A percentile compares a stretch with the other conserved stretches of the same genome.
Evolutionary conservation across 2,888 invertebrate species (phyloP).

Genomic region (Parelbella ahira): DNA sequence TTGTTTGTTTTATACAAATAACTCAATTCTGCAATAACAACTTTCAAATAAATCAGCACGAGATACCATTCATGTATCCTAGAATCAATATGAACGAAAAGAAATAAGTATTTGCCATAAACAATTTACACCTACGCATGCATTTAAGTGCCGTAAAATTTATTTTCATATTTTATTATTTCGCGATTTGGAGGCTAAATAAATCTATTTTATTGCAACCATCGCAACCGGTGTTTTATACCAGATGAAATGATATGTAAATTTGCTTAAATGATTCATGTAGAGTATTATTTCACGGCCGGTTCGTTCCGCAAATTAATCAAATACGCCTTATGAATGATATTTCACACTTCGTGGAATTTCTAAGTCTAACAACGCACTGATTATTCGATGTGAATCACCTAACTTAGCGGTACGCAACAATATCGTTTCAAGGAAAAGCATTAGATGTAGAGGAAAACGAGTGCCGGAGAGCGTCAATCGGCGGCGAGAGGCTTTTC

Average conservation of each 20-base stretch:
- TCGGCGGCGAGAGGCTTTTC: constrained; percentile 8
- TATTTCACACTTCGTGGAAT: constrained; percentile 35
- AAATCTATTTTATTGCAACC: constrained; percentile 14
- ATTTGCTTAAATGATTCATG: constrained; percentile 35
- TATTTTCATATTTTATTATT: constrained; percentile 14
- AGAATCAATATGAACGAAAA: too few relatives aligned
- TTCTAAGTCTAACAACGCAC: constrained; percentile 24
- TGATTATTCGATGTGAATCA: constrained; percentile 34
- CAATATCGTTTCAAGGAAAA: constrained; percentile 21
- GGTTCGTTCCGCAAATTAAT: constrained; percentile 38
- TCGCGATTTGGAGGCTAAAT: constrained; percentile 9
- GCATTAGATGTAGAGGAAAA: constrained; percentile 26
- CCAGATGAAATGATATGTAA: constrained; percentile 30
- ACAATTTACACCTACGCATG: constrained; percentile 12
- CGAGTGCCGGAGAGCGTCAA: background rate
- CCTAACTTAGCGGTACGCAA: constrained; percentile 15
- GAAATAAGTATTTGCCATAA: constrained; percentile 10
- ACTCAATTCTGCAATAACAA: too few relatives aligned
- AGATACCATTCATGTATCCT: too few relatives aligned
- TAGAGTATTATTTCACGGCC: constrained; percentile 36
- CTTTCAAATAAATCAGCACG: too few relatives aligned
- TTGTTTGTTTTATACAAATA: too few relatives aligned
- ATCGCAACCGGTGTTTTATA: constrained; percentile 17
- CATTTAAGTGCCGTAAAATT: constrained; percentile 9
- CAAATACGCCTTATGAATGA: constrained; percentile 35